A percentile compares a stretch with the other conserved stretches of the same genome.
Evolutionary conservation across 2,113 vertebrate genomes (phyloP).

Genomic region (Sigmodon hispidus): DNA sequence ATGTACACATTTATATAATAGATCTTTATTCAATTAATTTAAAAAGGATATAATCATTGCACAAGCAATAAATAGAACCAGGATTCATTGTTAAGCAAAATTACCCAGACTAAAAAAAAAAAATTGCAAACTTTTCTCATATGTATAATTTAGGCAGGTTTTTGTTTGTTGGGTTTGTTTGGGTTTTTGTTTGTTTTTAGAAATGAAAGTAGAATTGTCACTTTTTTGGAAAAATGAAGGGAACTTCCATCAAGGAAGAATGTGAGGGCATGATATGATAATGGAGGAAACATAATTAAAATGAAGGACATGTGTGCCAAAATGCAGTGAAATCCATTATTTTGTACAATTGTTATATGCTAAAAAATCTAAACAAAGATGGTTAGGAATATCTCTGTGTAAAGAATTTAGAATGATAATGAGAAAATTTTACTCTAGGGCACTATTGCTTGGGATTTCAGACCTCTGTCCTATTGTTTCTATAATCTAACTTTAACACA

Average conservation of each 20-base stretch:
- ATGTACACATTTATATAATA: not conserved
- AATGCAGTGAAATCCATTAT: not conserved
- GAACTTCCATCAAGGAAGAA: not conserved
- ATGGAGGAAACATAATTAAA: not conserved
- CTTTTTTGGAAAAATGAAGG: not conserved
- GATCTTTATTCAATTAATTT: not conserved
- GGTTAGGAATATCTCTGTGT: not conserved
- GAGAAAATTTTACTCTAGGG: not conserved
- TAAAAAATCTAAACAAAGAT: not conserved
- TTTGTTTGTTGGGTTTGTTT: not conserved
- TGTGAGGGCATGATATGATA: too few relatives aligned
- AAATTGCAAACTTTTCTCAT: not conserved
- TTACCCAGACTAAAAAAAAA: not conserved
- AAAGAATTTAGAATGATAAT: not conserved
- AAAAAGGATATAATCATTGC: not conserved
- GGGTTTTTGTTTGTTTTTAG: not conserved
- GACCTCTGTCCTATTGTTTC: not conserved
- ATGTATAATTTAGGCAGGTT: not conserved
- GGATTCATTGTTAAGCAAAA: not conserved
- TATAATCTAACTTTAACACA: not conserved
- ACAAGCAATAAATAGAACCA: not conserved
- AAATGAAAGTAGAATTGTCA: not conserved
- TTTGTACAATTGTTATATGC: not conserved
- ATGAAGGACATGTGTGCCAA: not conserved
- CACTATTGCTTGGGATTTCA: not conserved